Conservation (phyloP, 2,113 vertebrate species). For the Muscicapa adusta region DNA sequence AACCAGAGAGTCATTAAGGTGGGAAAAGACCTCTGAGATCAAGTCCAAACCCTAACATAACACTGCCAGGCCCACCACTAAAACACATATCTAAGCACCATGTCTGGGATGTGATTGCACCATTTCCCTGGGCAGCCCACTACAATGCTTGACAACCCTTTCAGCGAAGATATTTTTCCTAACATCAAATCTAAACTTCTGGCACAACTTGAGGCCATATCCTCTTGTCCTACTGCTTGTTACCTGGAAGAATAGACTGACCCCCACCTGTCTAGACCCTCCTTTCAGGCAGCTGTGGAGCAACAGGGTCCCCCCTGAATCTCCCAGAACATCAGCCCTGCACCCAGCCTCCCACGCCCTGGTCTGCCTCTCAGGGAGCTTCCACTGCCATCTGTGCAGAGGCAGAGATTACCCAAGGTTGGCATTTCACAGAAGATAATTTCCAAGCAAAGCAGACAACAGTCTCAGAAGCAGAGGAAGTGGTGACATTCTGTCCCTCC, state of each 20-base stretch:
- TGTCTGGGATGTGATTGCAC: background rate
- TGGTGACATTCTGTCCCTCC: background rate
- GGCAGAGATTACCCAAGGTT: background rate
- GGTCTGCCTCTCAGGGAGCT: background rate
- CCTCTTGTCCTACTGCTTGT: background rate
- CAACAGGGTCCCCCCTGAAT: background rate
- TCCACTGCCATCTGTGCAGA: background rate
- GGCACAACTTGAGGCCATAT: background rate
- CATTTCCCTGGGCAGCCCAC: no score
- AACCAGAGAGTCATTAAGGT: background rate
- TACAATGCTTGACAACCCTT: background rate
- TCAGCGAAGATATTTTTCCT: background rate
- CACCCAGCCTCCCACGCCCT: background rate
- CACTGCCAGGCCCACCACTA: background rate
- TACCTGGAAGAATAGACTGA: background rate
- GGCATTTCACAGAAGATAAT: background rate
- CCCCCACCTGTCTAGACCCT: background rate
- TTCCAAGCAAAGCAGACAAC: background rate
- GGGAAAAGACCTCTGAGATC: background rate
- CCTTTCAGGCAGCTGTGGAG: background rate
- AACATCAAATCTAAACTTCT: background rate
- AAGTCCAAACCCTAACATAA: background rate
- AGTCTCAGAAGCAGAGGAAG: background rate
- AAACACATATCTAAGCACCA: fast-evolving
- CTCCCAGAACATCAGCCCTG: background rate